A percentile compares a stretch with the other conserved stretches of the same genome.
These are phyloP conservation scores for Neodiprion lecontei DNA, from an alignment of 1,140 invertebrate genomes.

Conservation along the genomic window DNA sequence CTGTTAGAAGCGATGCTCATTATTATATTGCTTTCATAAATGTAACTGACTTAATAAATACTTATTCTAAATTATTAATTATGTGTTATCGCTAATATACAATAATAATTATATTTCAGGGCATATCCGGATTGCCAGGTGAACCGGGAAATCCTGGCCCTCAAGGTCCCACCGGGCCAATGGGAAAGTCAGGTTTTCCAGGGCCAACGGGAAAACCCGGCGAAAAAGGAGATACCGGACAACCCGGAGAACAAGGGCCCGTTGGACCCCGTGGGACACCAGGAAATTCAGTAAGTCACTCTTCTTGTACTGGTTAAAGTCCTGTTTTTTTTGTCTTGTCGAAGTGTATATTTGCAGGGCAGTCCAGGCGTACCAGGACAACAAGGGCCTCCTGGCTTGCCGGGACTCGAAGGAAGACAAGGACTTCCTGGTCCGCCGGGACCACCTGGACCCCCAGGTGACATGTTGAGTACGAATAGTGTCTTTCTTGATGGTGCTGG, in stretches of 20 bases:
- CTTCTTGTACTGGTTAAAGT: not conserved
- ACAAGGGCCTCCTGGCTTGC: constrained; percentile 42
- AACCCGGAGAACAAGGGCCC: constrained; percentile 65
- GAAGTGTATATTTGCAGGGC: constrained; percentile 3
- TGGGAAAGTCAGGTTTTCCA: constrained; percentile 41
- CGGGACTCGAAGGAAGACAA: constrained; percentile 43
- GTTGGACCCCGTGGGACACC: constrained; percentile 67
- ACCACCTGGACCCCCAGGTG: constrained; percentile 50
- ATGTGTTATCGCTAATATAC: too few relatives aligned
- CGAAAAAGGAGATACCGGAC: constrained; percentile 59
- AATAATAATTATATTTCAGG: constrained; percentile 33
- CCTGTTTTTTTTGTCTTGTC: not conserved
- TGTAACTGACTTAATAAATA: too few relatives aligned
- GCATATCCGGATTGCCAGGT: constrained; percentile 43
- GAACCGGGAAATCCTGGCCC: constrained; percentile 46
- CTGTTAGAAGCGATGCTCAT: too few relatives aligned
- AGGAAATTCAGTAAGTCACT: constrained; percentile 59
- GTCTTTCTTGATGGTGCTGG: constrained; percentile 29
- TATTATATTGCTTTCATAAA: too few relatives aligned
- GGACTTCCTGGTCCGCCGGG: constrained; percentile 58
- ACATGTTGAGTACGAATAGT: constrained; percentile 36
- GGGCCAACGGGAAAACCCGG: constrained; percentile 57
- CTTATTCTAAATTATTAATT: too few relatives aligned
- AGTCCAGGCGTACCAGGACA: constrained; percentile 33
- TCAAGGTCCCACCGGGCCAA: constrained; percentile 45